Base-by-base conservation (phyloP, 2,888 invertebrate species). In the Torymus aiolomorphi region DNA sequence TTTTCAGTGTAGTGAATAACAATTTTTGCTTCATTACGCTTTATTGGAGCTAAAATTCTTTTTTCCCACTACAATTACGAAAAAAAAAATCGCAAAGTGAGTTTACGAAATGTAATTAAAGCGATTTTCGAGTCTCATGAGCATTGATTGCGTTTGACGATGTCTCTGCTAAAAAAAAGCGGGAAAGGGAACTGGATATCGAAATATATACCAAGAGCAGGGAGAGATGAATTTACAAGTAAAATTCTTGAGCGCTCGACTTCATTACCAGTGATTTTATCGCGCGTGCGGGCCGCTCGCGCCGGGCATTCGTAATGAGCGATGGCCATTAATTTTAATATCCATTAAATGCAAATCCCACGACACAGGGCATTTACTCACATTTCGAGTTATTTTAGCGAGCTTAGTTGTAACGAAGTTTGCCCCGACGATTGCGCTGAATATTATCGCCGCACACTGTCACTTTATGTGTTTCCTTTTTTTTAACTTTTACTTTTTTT, bases 261-360 rank as follows among this genome's bases (percentile, higher is more conserved):
- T 89, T 88, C 88, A 88, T 89, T 89, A 89, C 86, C 87, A 86
- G 84, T 86, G 86, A 89, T 89, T 89, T 88, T 87, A 87, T 88
- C 86, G 83, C 86, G 84, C 82, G 42, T 57, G 59, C 54, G 20
- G 42, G 54, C 51, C 42, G 20, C 56, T 81, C 86, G 84, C 85
- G 86, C 84, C 84, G 85, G 85, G 88, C 88, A 89, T 89, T 88
- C 87, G 86, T 88, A 89, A 89, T 89, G 87, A 88, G 87, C 86
- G 87, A 87, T 88, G 88, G 89, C 88, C 89, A 89, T 89, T 89
- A 88, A 89, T 89, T 89, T 89, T 89, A 89, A 89, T 89, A 88
- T 89, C 88, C 88, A 88, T 88, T 89, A 88, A 89, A 89, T 89
- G 88, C 86, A 88, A 88, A 89, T 88, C 87, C 87, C 84, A 83